phyloP scores from a whole-genome alignment of 2,113 vertebrate genomes.

The Leucoraja erinaceus region DNA sequence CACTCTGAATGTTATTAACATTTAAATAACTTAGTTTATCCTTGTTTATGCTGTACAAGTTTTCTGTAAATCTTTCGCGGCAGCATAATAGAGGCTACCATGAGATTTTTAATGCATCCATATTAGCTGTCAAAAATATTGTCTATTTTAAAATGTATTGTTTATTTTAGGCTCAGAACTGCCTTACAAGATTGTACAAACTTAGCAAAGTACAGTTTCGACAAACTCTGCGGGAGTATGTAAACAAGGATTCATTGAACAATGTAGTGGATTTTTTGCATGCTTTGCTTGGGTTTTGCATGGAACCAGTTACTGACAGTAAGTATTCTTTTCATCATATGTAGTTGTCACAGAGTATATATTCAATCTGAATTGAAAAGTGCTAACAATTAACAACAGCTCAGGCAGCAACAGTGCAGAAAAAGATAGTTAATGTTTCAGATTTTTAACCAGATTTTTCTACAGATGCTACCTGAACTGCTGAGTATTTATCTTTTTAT shows the following conservation, averaged over 20 bases:
- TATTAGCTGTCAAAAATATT: background rate
- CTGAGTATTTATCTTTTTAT: too few species aligned
- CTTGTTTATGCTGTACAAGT: background rate
- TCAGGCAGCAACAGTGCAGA: too few species aligned
- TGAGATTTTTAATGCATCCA: background rate
- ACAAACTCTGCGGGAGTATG: constrained; percentile 93
- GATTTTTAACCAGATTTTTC: too few species aligned
- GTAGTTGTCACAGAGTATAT: background rate
- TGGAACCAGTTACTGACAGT: constrained; percentile 98
- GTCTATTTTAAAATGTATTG: constrained; percentile 11
- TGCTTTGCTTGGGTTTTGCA: constrained; percentile 95
- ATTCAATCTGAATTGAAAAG: background rate
- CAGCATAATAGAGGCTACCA: background rate
- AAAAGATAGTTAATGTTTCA: too few species aligned
- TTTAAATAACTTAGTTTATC: background rate
- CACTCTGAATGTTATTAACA: background rate
- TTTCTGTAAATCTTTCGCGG: background rate
- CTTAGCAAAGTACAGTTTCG: constrained; percentile 94
- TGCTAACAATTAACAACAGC: too few species aligned
- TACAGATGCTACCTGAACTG: too few species aligned
- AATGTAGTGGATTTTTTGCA: constrained; percentile 99
- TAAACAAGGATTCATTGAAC: constrained; percentile 97
- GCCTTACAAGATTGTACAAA: constrained; percentile 90
- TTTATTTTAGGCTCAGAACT: constrained; percentile 79
- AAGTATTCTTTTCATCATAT: constrained; percentile 54